These are phyloP conservation scores for Ichneumon xanthorius DNA, from an alignment of 2,888 invertebrate genomes.

Conservation along the genomic window DNA sequence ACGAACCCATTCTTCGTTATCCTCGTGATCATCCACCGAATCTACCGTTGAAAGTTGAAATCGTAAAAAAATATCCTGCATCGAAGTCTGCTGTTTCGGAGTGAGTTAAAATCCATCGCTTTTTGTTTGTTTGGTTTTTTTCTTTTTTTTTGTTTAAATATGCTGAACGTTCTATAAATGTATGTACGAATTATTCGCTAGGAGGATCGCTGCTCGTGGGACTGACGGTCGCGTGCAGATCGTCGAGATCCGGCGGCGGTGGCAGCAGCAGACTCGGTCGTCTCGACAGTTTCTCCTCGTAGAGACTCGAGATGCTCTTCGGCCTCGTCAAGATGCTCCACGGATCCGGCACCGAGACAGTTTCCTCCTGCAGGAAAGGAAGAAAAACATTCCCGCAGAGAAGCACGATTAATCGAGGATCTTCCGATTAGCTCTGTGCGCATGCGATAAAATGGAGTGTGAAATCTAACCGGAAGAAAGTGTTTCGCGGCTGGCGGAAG, in stretches of 20 bases:
- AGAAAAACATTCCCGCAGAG: neutral
- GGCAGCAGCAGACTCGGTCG: conserved; percentile 80
- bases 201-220: conserved; percentile 81
- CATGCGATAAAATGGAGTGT: neutral
- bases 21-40: conserved; percentile 10
- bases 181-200: conserved; percentile 74
- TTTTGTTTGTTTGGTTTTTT: neutral
- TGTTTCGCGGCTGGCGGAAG: conserved; percentile 81
- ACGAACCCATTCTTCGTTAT: conserved; percentile 1
- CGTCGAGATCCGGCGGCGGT: conserved; percentile 77
- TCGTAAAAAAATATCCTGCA: conserved; percentile 67
- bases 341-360: conserved; percentile 75
- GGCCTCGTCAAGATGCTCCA: conserved; percentile 79
- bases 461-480: conserved; percentile 17
- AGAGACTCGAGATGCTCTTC: conserved; percentile 80
- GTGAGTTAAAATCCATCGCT: conserved; percentile 46
- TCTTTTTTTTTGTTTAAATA: neutral
- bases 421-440: neutral
- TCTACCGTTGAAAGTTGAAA: conserved; percentile 56
- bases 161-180: conserved; percentile 26
- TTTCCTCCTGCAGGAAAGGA: conserved; percentile 75
- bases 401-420: neutral
- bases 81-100: conserved; percentile 51
- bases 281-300: conserved; percentile 79
- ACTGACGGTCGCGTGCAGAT: conserved; percentile 78